Conservation (phyloP, 2,797 vertebrate genomes). For the Toxotes lorentzi region DNA sequence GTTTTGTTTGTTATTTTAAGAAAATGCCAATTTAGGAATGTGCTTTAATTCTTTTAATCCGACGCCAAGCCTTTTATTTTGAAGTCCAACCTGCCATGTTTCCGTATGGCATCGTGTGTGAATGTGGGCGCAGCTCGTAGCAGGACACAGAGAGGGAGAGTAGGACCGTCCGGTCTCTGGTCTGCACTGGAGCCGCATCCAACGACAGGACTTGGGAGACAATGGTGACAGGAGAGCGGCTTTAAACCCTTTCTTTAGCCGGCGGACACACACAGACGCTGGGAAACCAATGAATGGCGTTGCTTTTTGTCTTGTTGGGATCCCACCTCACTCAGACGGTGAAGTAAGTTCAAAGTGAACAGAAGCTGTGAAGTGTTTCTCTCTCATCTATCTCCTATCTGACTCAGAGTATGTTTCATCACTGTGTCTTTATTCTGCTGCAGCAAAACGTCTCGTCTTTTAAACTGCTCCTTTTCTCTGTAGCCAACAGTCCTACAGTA, state of each 20-base stretch:
- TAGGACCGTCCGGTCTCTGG: neutral
- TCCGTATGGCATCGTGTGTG: slow-evolving; percentile 6
- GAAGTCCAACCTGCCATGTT: neutral
- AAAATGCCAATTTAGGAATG: neutral
- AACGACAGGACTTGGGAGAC: neutral
- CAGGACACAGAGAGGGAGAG: slow-evolving; percentile 27
- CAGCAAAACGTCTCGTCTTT: neutral
- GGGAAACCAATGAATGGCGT: slow-evolving; percentile 93
- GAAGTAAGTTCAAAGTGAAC: slow-evolving; percentile 81
- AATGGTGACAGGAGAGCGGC: slow-evolving; percentile 42
- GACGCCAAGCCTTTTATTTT: slow-evolving; percentile 49
- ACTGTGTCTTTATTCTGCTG: neutral
- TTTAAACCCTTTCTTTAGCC: slow-evolving; percentile 2
- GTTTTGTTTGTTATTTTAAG: neutral
- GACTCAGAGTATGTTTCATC: neutral
- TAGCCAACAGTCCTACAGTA: neutral
- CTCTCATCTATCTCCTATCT: neutral
- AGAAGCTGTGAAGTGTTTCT: neutral
- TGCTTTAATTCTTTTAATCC: neutral
- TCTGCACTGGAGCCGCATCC: neutral
- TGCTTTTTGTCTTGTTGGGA: slow-evolving; percentile 96
- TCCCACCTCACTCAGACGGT: slow-evolving; percentile 87
- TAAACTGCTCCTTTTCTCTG: neutral
- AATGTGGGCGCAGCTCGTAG: slow-evolving; percentile 21
- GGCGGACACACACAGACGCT: neutral